Base-by-base conservation (phyloP, 2,113 vertebrate genomes). In the Callithrix jacchus region DNA sequence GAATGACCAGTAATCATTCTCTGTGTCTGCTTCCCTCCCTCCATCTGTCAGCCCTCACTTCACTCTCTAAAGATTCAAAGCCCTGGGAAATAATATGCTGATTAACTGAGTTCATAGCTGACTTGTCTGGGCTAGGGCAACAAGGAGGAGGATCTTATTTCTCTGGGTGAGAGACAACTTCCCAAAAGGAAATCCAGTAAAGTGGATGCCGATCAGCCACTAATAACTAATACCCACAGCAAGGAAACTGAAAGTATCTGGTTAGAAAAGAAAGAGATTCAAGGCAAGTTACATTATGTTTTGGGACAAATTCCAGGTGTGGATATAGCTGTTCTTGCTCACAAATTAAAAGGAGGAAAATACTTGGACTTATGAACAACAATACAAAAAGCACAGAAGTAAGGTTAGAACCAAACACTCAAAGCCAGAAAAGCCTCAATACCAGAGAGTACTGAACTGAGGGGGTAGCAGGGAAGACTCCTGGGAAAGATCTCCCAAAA, bases 171-270 rank as follows among this genome's bases (percentile, higher is more conserved):
- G 32, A 95, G 37, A 79, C 23, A 49, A 71, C 54, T 68, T 97
- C 45, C 95, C 83, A 86, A 91, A 82, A 89, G 54, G 80, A 93
- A 93, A 95, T 35, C 35, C 74, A n/a, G 6, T 40, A 49, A 66
- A 71, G 30, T 35, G 8, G 30, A 61, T 1, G 42, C 52, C 18
- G 27, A 52, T 20, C 58, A 66, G 61, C 14, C 35, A 42, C 7
- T 27, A 77, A n/a, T 64, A 71, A 81, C 45, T 68, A 86, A 66
- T 18, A 54, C 30, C 16, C 30, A 74, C 30, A 3, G 4, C 66
- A 74, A 95, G 76, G 42, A 90, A 89, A 74, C 35, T 37, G 74
- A 20, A 77, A 94, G 23, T 10, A 37, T n/a, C 14, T 42, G 13
- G n/a, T 16, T n/a, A 83, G 37, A 66, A 71, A 91, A 91, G 25